phyloP scores from a whole-genome alignment of 2,113 vertebrate genomes.

The Onychostoma macrolepis region DNA sequence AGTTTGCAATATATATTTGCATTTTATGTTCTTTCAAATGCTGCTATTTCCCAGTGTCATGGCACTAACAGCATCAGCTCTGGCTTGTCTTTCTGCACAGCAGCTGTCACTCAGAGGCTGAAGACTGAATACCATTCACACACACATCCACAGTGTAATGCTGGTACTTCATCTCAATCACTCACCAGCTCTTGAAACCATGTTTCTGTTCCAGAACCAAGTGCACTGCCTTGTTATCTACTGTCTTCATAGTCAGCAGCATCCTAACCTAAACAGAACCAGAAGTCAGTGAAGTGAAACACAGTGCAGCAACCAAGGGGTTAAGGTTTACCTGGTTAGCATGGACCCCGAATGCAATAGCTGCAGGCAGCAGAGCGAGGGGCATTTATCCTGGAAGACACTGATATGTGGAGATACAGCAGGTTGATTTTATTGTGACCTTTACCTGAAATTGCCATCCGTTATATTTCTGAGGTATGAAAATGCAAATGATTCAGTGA shows the following conservation, averaged over 20 bases:
- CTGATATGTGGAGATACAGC: constrained; percentile 23
- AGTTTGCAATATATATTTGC: too few relatives aligned
- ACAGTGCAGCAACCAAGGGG: not conserved
- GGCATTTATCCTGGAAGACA: constrained; percentile 8
- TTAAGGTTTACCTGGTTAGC: not conserved
- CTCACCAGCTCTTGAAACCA: not conserved
- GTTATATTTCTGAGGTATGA: not conserved
- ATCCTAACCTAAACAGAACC: not conserved
- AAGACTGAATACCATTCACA: constrained; percentile 37
- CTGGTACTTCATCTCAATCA: constrained; percentile 6
- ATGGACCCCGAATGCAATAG: not conserved
- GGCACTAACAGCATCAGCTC: constrained; percentile 15
- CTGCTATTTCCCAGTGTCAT: not conserved
- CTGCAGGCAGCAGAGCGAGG: not conserved
- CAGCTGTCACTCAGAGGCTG: constrained; percentile 43
- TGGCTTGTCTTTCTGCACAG: constrained; percentile 46
- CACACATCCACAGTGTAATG: not conserved
- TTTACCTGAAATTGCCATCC: constrained; percentile 33
- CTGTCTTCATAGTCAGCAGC: not conserved
- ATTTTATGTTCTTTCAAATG: not conserved
- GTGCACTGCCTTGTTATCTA: not conserved
- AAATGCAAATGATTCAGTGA: constrained; percentile 27
- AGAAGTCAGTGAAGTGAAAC: not conserved
- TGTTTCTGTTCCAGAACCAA: constrained; percentile 9
- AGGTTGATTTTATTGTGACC: constrained; percentile 40